Evolutionary conservation across 2,888 invertebrate species (phyloP).

Genomic region (Microplitis deprimator): DNA sequence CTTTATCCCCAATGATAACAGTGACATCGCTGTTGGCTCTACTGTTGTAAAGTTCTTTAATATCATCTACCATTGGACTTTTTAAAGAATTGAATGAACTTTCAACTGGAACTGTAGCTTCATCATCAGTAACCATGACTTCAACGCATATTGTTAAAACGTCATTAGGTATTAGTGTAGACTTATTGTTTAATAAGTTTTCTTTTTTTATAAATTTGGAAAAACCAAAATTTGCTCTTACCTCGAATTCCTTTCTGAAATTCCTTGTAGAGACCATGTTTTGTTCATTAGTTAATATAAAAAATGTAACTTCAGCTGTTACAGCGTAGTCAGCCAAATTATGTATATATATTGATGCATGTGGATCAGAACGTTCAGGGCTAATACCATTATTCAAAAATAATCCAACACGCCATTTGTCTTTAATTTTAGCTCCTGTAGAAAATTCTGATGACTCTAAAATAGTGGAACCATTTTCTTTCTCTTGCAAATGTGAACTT

Average conservation of each 20-base stretch:
- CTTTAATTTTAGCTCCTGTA: not conserved
- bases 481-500: not conserved
- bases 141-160: not conserved
- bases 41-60: not conserved
- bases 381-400: not conserved
- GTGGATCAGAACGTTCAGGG: not conserved
- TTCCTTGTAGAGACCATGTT: too few species aligned
- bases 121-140: not conserved
- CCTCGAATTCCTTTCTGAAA: too few species aligned
- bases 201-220: too few species aligned
- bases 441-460: not conserved
- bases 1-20: not conserved
- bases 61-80: not conserved
- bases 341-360: not conserved
- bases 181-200: too few species aligned
- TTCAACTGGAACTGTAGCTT: not conserved
- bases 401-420: not conserved
- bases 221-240: too few species aligned
- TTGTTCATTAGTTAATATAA: too few species aligned
- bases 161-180: not conserved
- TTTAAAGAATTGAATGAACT: not conserved
- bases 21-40: slow-evolving; percentile 9
- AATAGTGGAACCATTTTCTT: not conserved
- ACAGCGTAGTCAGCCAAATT: not conserved
- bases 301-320: not conserved